Percentiles rank a stretch among this genome's conserved stretches.
Evolutionary conservation across 2,113 vertebrate genomes (phyloP).

Genomic region (Scortum barcoo): DNA sequence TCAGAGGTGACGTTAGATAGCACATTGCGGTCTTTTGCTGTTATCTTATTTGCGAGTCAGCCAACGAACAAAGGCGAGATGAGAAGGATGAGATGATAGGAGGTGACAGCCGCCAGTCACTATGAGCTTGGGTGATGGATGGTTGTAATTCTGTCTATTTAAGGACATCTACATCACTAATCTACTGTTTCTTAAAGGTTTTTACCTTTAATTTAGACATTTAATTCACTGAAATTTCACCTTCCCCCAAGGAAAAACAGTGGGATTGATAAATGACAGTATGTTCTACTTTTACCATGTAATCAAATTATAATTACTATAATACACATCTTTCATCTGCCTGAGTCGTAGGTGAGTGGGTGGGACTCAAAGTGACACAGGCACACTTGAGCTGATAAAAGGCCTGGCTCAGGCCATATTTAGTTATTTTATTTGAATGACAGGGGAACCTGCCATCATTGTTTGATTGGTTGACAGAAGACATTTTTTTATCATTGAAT

Average conservation of each 20-base stretch:
- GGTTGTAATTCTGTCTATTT: slow-evolving; percentile 52
- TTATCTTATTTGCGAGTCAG: slow-evolving; percentile 58
- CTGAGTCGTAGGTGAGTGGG: neutral
- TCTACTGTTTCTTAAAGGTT: slow-evolving; percentile 50
- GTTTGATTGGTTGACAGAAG: slow-evolving; percentile 25
- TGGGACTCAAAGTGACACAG: neutral
- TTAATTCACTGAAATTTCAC: neutral
- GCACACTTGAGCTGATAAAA: slow-evolving; percentile 22
- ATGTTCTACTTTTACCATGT: neutral
- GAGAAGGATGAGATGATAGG: slow-evolving; percentile 48
- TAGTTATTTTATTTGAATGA: slow-evolving; percentile 18
- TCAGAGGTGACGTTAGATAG: slow-evolving; percentile 55
- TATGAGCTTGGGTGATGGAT: slow-evolving; percentile 68
- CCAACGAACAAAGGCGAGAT: slow-evolving; percentile 21
- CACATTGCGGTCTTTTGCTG: slow-evolving; percentile 44
- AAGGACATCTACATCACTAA: slow-evolving; percentile 43
- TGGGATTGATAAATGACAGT: neutral
- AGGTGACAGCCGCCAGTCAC: slow-evolving; percentile 61
- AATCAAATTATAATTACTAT: neutral
- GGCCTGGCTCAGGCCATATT: slow-evolving; percentile 2
- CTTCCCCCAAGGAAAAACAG: neutral
- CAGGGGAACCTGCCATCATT: slow-evolving; percentile 12
- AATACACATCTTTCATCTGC: neutral
- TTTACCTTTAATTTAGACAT: slow-evolving; percentile 13
- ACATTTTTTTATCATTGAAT: slow-evolving; percentile 11